These are phyloP conservation scores for Rotaria socialis DNA, from an alignment of 2,888 invertebrate genomes.

Conservation along the genomic window DNA sequence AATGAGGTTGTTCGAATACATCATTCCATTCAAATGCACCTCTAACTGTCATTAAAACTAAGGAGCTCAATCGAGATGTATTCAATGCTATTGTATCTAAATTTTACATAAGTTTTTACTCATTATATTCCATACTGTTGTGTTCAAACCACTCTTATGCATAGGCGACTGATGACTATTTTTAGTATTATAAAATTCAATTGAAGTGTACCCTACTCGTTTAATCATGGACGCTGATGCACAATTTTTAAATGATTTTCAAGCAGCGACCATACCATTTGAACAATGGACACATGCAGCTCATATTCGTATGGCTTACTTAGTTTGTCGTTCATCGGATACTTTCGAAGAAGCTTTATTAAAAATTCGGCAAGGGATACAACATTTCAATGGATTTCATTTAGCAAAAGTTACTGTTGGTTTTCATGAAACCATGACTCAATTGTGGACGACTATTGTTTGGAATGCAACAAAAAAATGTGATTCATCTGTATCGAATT, in stretches of 20 bases:
- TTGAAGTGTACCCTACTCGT: not conserved
- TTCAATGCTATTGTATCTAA: too few relatives aligned
- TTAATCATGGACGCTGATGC: not conserved
- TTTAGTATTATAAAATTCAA: not conserved
- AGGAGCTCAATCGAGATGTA: too few relatives aligned
- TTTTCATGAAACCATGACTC: conserved; percentile 2
- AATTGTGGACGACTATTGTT: not conserved
- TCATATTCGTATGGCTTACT: not conserved
- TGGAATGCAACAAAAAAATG: not conserved
- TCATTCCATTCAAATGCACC: too few relatives aligned
- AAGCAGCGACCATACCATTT: not conserved
- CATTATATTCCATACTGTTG: too few relatives aligned
- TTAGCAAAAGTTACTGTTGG: not conserved
- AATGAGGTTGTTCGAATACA: too few relatives aligned
- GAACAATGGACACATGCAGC: conserved; percentile 16
- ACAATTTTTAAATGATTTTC: not conserved
- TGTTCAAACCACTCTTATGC: too few relatives aligned
- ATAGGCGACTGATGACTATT: too few relatives aligned
- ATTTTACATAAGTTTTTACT: too few relatives aligned
- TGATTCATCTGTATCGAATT: not conserved
- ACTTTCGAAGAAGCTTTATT: not conserved
- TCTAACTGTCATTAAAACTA: too few relatives aligned
- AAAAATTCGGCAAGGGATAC: not conserved
- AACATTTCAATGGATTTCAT: not conserved
- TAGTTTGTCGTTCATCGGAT: not conserved